phyloP scores from a whole-genome alignment of 2,113 vertebrate genomes.

The Malurus cyaneus region DNA sequence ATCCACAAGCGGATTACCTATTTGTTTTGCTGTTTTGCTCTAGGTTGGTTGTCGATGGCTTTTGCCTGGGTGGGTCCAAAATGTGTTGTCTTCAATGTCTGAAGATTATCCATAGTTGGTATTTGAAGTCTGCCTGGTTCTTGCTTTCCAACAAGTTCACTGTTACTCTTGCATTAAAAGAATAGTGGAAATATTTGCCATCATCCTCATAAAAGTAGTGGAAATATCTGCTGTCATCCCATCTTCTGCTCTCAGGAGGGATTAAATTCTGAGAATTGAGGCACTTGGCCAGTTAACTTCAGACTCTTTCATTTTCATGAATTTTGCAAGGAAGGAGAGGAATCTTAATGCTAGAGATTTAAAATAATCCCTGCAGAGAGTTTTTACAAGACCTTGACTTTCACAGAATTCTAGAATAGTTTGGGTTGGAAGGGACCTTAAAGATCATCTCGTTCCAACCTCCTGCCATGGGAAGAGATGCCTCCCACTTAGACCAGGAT shows the following conservation, averaged over 20 bases:
- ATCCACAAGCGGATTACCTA: not conserved
- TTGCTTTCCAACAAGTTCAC: not conserved
- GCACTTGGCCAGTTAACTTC: not conserved
- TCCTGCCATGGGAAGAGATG: not conserved
- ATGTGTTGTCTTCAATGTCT: not conserved
- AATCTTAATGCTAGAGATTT: not conserved
- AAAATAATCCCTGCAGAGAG: not conserved
- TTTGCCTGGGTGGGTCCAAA: not conserved
- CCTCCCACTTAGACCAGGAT: not conserved
- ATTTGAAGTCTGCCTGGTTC: not conserved
- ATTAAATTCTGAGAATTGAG: not conserved
- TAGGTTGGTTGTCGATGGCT: rapidly evolving
- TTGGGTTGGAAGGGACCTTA: not conserved
- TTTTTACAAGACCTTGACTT: not conserved
- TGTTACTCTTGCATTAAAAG: not conserved
- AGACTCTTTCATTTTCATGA: not conserved
- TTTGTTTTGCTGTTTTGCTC: not conserved
- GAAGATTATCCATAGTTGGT: not conserved
- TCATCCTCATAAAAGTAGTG: not conserved
- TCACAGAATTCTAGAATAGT: not conserved
- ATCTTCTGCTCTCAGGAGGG: not conserved
- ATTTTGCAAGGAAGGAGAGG: not conserved
- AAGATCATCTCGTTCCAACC: not conserved
- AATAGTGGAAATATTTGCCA: not conserved
- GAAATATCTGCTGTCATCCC: not conserved